Evolutionary conservation across 2,113 vertebrate species (phyloP), one percentile per base, ranked within the genome.

Genomic region (Thalassarche chlororhynchos): DNA sequence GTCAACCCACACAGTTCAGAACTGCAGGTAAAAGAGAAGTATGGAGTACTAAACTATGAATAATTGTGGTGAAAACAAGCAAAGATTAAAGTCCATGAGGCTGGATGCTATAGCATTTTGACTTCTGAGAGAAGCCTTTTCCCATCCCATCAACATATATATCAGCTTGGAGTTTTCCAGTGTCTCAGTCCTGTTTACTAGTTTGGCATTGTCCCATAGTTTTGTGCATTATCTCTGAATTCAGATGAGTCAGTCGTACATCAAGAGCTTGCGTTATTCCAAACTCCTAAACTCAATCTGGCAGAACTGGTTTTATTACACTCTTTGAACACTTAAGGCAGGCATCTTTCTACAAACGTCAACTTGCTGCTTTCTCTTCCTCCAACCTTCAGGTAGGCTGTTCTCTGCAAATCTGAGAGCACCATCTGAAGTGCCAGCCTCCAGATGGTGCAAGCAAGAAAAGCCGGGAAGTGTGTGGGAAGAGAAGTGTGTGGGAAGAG

Each of bases 211-310:
- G 26, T 38, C 93, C 74, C 78, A 29, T 3, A 34, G 46, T 34
- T 89, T 12, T 20, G 7, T 38, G 88, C 40, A 18, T 68, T 31
- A 42, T 58, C 76, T 74, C 80, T 20, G 36, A 14, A 17, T 19
- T 70, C n/a, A 28, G 91, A 84, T 88, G 89, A 97, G 91, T 91
- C 92, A 90, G 82, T 36, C 65, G 60, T 23, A 64, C 85, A 34
- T 4, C 71, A 17, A 51, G 64, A 91, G 87, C 51, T 54, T 16
- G 42, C 2, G 2, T 54, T 15, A 57, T 32, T 55, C 92, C 91
- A 11, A 52, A 49, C 90, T 86, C 92, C 94, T n/a, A 10, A 65
- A 49, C 88, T 55, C 90, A 40, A 40, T 46, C 92, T 90, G 83
- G 47, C 74, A 55, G 54, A 71, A 54, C 78, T 44, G 40, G 89